Conservation (phyloP, 2,113 vertebrate genomes). For the Salvelinus alpinus region DNA sequence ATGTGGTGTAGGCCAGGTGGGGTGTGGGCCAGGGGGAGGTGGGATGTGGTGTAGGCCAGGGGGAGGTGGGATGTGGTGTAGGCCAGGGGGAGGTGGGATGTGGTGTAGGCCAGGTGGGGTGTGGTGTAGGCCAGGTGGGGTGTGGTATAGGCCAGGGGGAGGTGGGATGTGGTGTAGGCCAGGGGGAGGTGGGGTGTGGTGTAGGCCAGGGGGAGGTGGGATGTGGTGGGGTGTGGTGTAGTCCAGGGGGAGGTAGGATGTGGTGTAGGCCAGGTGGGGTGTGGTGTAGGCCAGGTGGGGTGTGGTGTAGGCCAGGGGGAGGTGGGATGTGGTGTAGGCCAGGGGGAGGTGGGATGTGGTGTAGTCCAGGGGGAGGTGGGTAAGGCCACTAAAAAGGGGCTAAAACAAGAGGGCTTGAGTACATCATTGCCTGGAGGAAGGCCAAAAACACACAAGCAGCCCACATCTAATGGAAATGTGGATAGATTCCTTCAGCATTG, state of each 20-base stretch:
- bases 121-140: background rate
- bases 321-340: background rate
- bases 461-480: conserved; percentile 50
- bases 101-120: too few relatives aligned
- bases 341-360: background rate
- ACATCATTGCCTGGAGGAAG: conserved; percentile 40
- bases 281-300: too few relatives aligned
- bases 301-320: background rate
- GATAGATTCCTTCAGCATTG: conserved; percentile 30
- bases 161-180: too few relatives aligned
- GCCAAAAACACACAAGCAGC: conserved; percentile 54
- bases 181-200: too few relatives aligned
- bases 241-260: background rate
- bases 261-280: background rate
- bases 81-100: too few relatives aligned
- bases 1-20: too few relatives aligned
- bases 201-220: too few relatives aligned
- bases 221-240: too few relatives aligned
- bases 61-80: too few relatives aligned
- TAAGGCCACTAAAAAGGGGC: background rate
- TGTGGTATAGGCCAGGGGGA: background rate
- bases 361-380: too few relatives aligned
- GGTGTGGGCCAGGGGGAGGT: too few relatives aligned
- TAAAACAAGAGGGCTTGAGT: conserved; percentile 19
- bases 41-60: too few relatives aligned